Base-by-base conservation (phyloP, 2,888 invertebrate genomes). In the Ceramica pisi region DNA sequence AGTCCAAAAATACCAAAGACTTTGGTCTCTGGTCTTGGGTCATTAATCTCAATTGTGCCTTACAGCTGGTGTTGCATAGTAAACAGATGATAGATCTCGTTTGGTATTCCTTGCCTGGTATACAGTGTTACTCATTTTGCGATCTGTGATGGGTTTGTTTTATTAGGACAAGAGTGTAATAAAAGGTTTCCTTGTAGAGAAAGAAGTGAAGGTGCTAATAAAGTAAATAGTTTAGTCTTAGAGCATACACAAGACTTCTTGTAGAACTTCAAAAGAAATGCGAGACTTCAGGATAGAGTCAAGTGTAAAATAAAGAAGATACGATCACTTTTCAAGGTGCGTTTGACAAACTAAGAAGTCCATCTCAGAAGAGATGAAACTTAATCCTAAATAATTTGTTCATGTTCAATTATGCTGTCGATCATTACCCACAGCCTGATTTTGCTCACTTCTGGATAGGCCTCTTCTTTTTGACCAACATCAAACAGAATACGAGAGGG, bases 11-110 rank as follows among this genome's bases (percentile, higher is more conserved):
- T 63, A 71, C 65, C n/a, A 35, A 48, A 26, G 53, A 21, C 41
- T 61, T 35, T 41, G 46, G 44, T 21, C 55, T 7, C 23, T 19
- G 1, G 26, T 14, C 5, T n/a, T 35, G 19, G 65, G 55, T 66
- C 79, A 61, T 80, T 72, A 66, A 77, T 81, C 79, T 80, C 81
- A 81, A 81, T 80, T 66, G 62, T 31, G 67, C 19, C 65, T 35
- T n/a, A 68, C 26, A 38, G 21, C 77, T 59, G 44, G 61, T 53
- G 62, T 46, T 76, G 79, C 79, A 80, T 80, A 80, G 66, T 56
- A 81, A 80, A 44, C 55, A 72, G 80, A 10, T 14, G 46, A 19
- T 48, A 70, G 46, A 50, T 80, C 71, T 79, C 41, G 44, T 53
- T 64, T 75, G 23, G 55, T 76, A 57, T 68, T 62, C 57, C 41